These are phyloP conservation scores for Resseliella maxima DNA, from an alignment of 2,888 invertebrate species.

Conservation along the genomic window DNA sequence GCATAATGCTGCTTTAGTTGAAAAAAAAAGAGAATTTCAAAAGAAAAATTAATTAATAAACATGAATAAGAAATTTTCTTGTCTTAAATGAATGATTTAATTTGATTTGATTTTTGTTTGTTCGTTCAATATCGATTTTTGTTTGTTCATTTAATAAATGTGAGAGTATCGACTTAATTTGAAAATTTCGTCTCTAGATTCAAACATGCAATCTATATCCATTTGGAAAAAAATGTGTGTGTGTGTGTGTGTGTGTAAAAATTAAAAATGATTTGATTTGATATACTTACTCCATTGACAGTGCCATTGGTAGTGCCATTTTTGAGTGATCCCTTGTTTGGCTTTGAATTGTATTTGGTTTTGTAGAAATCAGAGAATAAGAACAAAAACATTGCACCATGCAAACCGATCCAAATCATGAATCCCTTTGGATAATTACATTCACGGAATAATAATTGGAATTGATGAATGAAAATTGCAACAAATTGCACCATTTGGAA, in stretches of 20 bases:
- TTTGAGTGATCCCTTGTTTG: not conserved
- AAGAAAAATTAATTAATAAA: not conserved
- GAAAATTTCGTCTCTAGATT: constrained; percentile 19
- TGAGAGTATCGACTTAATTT: constrained; percentile 16
- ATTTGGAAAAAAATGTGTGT: too few relatives aligned
- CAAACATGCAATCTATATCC: not conserved
- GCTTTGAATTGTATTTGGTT: constrained; percentile 72
- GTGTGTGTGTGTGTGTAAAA: too few relatives aligned
- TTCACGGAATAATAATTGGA: constrained; percentile 88
- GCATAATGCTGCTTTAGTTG: not conserved
- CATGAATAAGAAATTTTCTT: not conserved
- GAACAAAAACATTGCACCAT: constrained; percentile 93
- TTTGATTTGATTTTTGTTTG: not conserved
- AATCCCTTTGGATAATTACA: constrained; percentile 92
- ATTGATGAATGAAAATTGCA: constrained; percentile 89
- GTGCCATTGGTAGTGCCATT: constrained; percentile 36
- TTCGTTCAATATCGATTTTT: not conserved
- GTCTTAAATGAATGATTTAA: not conserved
- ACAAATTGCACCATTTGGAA: constrained; percentile 98
- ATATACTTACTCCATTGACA: constrained; percentile 45
- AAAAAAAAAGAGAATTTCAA: not conserved
- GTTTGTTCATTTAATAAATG: not conserved
- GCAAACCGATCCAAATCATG: constrained; percentile 94
- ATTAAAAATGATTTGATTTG: too few relatives aligned
- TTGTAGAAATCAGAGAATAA: constrained; percentile 96